Percentiles rank a stretch among this genome's conserved stretches.
Conservation (phyloP, 2,888 invertebrate species). For the Trypoxylon attenuatum region DNA sequence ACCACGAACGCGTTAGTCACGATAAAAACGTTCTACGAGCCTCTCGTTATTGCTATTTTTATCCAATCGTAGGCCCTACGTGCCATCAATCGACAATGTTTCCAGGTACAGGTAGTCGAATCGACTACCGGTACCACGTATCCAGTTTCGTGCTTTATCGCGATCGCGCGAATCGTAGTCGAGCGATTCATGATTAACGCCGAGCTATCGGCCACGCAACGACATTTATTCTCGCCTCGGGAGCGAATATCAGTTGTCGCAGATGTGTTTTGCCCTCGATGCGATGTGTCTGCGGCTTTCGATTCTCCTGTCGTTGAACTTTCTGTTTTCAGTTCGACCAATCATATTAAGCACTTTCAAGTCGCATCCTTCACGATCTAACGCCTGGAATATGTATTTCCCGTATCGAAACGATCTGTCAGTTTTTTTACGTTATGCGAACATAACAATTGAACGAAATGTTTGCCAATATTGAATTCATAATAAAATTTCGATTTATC, state of each 20-base stretch:
- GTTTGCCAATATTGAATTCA: no score
- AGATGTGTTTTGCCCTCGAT: conserved; percentile 6
- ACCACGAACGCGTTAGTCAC: conserved; percentile 22
- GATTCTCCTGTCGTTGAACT: conserved; percentile 5
- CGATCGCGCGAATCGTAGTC: not conserved
- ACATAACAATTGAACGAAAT: no score
- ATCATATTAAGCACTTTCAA: conserved; percentile 24
- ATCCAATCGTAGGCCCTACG: no score
- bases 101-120: no score
- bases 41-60: conserved; percentile 36
- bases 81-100: no score
- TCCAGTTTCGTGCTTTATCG: no score
- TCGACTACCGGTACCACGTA: no score
- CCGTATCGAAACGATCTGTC: conserved; percentile 2
- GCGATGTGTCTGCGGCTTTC: not conserved
- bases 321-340: conserved; percentile 12
- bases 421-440: no score
- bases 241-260: conserved; percentile 25
- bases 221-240: conserved; percentile 21
- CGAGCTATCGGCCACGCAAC: conserved; percentile 18
- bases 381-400: conserved; percentile 10
- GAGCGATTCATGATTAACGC: conserved; percentile 42
- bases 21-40: conserved; percentile 12
- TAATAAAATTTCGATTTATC: no score
- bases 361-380: conserved; percentile 2